A percentile compares a stretch with the other conserved stretches of the same genome.
These are phyloP conservation scores for Cephalopterus ornatus DNA, from an alignment of 2,113 vertebrate species.

Conservation along the genomic window DNA sequence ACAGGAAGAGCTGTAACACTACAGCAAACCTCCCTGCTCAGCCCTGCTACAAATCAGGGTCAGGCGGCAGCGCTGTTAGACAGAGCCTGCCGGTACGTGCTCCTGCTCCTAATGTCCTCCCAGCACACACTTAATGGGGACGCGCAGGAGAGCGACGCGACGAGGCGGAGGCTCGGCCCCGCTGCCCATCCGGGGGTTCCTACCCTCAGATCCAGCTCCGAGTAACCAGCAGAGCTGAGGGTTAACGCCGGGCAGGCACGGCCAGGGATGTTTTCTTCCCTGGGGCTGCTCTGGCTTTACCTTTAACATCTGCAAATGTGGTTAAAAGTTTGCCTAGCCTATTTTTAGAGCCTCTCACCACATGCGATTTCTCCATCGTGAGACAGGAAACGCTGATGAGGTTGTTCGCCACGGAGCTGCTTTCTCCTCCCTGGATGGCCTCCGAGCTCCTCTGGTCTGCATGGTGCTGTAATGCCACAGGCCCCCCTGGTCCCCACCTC, in stretches of 20 bases:
- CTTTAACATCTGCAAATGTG: slow-evolving; percentile 51
- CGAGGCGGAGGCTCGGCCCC: background rate
- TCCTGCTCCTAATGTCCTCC: slow-evolving; percentile 54
- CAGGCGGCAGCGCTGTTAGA: slow-evolving; percentile 46
- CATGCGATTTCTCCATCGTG: slow-evolving; percentile 47
- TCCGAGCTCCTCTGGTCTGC: background rate
- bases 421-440: slow-evolving; percentile 20
- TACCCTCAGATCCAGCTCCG: background rate
- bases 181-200: background rate
- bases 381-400: slow-evolving; percentile 67
- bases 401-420: background rate
- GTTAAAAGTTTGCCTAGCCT: slow-evolving; percentile 63
- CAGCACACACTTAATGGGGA: background rate
- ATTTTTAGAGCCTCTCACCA: slow-evolving; percentile 67
- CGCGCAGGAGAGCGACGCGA: background rate
- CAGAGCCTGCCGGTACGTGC: slow-evolving; percentile 40
- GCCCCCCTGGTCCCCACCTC: background rate
- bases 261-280: background rate
- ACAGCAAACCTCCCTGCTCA: slow-evolving; percentile 47
- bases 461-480: background rate
- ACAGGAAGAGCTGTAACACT: slow-evolving; percentile 47
- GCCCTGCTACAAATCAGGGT: slow-evolving; percentile 64
- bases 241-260: background rate
- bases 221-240: fast-evolving
- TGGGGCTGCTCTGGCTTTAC: background rate